Conservation (phyloP, 2,797 vertebrate species). For the Gallirallus australis region DNA sequence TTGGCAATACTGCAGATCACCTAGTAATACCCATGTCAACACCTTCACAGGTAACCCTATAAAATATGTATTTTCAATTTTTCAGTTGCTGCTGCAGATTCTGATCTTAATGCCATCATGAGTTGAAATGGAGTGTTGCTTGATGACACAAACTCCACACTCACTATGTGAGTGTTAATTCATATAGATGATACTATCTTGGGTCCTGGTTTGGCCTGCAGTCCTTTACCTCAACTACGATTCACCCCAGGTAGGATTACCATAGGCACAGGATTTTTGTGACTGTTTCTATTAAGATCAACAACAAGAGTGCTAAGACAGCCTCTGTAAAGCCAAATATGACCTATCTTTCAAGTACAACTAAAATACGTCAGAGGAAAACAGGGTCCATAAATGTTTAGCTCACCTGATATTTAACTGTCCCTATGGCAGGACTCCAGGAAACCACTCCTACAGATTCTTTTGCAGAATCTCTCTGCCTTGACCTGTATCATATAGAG, state of each 20-base stretch:
- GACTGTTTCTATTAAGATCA: background rate
- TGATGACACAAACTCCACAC: background rate
- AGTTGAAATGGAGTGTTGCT: background rate
- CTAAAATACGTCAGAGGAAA: background rate
- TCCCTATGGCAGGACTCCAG: background rate
- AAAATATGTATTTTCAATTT: background rate
- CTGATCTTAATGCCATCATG: background rate
- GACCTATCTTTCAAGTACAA: background rate
- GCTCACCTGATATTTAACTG: background rate
- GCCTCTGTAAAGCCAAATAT: background rate
- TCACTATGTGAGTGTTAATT: background rate
- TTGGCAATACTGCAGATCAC: background rate
- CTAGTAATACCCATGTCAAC: background rate
- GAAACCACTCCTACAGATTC: background rate
- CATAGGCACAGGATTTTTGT: background rate
- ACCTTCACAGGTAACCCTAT: background rate
- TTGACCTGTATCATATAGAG: background rate
- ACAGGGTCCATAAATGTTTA: constrained; percentile 5
- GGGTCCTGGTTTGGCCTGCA: background rate
- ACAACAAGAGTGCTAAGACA: background rate
- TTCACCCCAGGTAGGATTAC: background rate
- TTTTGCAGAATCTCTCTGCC: background rate
- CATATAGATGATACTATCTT: background rate
- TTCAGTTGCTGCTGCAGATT: background rate
- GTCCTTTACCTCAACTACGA: background rate